Evolutionary conservation across 2,888 invertebrate genomes (phyloP).

Genomic region (Stenolophus ochropezus): DNA sequence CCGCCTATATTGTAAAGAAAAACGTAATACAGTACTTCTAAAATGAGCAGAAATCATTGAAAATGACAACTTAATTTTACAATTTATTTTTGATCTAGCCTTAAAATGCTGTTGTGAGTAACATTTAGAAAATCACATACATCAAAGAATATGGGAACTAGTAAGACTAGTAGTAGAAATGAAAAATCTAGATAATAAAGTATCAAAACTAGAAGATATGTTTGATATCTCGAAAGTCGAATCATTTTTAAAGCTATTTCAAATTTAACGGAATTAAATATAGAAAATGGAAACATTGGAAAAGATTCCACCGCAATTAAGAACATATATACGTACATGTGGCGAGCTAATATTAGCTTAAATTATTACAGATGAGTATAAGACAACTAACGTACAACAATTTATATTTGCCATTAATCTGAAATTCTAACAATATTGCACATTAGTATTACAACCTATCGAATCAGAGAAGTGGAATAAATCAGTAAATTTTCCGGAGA

Average conservation of each 20-base stretch:
- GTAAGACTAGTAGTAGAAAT: neutral
- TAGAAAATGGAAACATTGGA: neutral
- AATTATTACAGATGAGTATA: neutral
- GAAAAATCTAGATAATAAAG: neutral
- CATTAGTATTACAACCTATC: neutral
- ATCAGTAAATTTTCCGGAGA: neutral
- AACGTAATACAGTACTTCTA: neutral
- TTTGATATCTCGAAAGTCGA: neutral
- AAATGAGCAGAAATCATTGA: slow-evolving; percentile 7
- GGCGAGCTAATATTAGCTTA: neutral
- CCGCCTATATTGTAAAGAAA: neutral
- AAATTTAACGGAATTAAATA: neutral
- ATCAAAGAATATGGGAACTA: slow-evolving; percentile 5
- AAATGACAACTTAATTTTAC: neutral
- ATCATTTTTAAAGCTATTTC: neutral
- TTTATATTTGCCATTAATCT: neutral
- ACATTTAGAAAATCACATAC: slow-evolving; percentile 2
- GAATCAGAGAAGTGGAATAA: neutral
- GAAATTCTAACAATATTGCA: neutral
- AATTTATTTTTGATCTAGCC: slow-evolving; percentile 4
- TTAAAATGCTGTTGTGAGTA: neutral
- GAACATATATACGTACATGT: neutral
- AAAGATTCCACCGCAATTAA: neutral
- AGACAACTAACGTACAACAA: neutral
- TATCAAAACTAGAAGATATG: neutral